Base-by-base conservation (phyloP, 2,113 vertebrate species). In the Onychostruthus taczanowskii region DNA sequence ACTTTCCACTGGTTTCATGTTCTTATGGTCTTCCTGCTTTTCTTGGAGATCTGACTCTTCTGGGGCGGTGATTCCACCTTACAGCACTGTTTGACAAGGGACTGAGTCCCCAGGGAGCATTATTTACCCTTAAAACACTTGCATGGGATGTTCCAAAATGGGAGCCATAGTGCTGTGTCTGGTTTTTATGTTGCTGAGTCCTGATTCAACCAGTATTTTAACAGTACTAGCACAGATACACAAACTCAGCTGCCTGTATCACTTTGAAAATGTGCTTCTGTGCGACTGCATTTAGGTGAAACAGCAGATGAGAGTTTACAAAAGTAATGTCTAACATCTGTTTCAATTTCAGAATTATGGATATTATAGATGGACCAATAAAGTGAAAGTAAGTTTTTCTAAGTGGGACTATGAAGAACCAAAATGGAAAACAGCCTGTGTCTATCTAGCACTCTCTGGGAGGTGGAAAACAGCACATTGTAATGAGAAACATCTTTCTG, bases 401-500 rank as follows among this genome's bases (percentile, higher is more conserved):
- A 98, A 98, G 30, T 99, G 99, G 99, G 96, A 94, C 13, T 22
- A 61, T 2, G 79, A 94, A 39, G 99, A 99, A 75, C 99, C 99
- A 41, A 98, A 95, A 70, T 66, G 95, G 87, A 99, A 98, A 89
- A 96, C 76, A 39, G 98, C 96, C 4, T 99, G 99, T 90, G 99
- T 99, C 72, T 99, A 98, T 61, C 91, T 99, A 73, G 98, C 98
- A 23, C 69, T 97, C 10, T 97, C 97, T n/a, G 98, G 97, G 49
- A 96, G n/a, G n/a, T 99, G 99, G 99, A 99, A 98, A 97, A 99
- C 99, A 41, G 96, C 98, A 26, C 18, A 77, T 10, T 99, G 99
- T 90, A 97, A 97, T 64, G 96, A 98, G 76, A 98, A 96, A 15
- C 97, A 98, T 94, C 97, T 98, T 89, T 97, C 98, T 49, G 93